These are phyloP conservation scores for Hippopotamus amphibius DNA, from an alignment of 2,113 vertebrate species.

Conservation along the genomic window DNA sequence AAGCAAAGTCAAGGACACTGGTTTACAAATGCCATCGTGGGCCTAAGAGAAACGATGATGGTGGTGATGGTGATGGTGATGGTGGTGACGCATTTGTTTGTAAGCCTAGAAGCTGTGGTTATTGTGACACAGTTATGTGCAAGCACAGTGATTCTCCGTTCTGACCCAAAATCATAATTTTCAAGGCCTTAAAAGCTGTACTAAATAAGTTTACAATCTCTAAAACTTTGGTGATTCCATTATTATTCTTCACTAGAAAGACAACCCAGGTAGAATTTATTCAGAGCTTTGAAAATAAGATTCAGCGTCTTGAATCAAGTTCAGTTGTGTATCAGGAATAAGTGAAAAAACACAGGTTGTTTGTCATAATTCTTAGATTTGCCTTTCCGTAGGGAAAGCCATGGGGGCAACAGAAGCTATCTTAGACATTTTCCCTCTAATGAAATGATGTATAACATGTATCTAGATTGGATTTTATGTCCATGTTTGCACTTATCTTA, in stretches of 20 bases:
- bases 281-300: slow-evolving; percentile 63
- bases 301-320: slow-evolving; percentile 25
- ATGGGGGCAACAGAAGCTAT: background rate
- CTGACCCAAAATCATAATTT: background rate
- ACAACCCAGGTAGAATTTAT: background rate
- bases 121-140: background rate
- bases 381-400: slow-evolving; percentile 37
- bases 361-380: background rate
- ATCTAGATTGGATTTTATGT: background rate
- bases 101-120: background rate
- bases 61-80: background rate
- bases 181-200: background rate
- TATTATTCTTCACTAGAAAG: slow-evolving; percentile 47
- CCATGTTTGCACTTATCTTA: background rate
- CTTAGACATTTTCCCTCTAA: background rate
- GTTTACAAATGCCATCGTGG: background rate
- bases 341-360: background rate
- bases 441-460: background rate
- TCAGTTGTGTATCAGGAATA: background rate
- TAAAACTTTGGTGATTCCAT: slow-evolving; percentile 23
- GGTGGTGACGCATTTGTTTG: background rate
- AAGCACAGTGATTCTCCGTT: background rate
- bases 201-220: background rate
- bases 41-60: background rate
- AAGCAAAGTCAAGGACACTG: background rate